Conservation (phyloP, 2,797 vertebrate species). For the Spheniscus humboldti region DNA sequence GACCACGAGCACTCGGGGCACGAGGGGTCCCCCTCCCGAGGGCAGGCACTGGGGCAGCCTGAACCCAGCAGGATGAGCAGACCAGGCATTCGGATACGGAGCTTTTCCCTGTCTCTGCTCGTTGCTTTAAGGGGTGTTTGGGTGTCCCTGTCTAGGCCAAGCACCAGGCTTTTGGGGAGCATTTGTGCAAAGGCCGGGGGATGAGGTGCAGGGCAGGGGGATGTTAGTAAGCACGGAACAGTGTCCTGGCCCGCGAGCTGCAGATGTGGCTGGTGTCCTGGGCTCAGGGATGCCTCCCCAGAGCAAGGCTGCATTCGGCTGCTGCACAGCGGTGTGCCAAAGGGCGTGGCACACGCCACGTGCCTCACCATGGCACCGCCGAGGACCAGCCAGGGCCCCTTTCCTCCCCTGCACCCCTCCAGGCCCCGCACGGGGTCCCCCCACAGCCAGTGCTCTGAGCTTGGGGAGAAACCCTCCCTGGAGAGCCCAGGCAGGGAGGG, state of each 20-base stretch:
- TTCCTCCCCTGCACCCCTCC: background rate
- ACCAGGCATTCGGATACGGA: accelerated
- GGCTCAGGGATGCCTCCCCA: background rate
- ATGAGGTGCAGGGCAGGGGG: background rate
- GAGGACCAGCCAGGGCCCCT: background rate
- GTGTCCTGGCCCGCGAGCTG: background rate
- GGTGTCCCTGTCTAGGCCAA: no score
- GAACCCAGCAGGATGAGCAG: accelerated
- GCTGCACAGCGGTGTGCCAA: background rate
- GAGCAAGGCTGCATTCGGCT: background rate
- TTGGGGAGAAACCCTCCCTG: background rate
- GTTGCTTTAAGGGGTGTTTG: accelerated
- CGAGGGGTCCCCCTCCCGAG: accelerated
- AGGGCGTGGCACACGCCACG: no score
- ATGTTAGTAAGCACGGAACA: background rate
- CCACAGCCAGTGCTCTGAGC: no score
- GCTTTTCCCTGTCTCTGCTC: background rate
- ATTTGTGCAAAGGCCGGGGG: no score
- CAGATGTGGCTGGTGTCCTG: background rate
- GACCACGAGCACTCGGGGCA: accelerated
- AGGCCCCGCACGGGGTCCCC: no score
- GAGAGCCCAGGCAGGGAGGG: background rate
- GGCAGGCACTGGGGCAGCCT: background rate
- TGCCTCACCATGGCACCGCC: background rate
- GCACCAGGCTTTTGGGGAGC: background rate